Evolutionary conservation across 2,888 invertebrate genomes (phyloP), one percentile per base, ranked within the genome.

Genomic region (Athalia circularis): DNA sequence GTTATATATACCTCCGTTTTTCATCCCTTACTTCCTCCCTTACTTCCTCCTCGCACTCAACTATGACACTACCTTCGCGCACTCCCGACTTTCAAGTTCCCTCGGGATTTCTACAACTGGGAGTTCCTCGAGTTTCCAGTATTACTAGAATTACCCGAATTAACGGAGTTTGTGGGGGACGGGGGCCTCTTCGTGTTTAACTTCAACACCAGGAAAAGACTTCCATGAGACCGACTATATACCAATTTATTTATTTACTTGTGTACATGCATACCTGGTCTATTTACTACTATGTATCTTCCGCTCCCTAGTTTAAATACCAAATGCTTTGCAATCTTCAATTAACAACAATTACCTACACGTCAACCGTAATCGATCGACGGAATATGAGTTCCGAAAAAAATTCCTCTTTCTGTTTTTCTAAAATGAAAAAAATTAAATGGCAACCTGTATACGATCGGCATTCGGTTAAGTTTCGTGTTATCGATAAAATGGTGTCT

Each of bases 61-160:
- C 3, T 43, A 43, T 15, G 11, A n/a, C 15, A 7, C 65, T 64
- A 9, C 9, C 64, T 45, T 5, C 47, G 0, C 67, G n/a, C 50
- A 7, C 70, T 29, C 29, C 29, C 29, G 29, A 29, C 29, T 29
- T 29, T 29, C 29, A 29, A 54, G n/a, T 68, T 54, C 70, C 52
- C 57, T 70, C 70, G 70, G 54, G 70, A 70, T 52, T 68, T 52
- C 29, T 2, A 29, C 29, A 29, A 29, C 29, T 15, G 52, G 54
- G 54, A 68, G 72, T 72, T 59, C 45, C 8, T 15, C 72, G 72
- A 57, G 59, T 72, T 72, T 57, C 59, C 47, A 59, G 7, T 47
- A 59, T 72, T 59, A 72, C 59, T 72, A 45, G 59, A 72, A 72
- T 59, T 72, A 72, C 59, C 15, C 72, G 59, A 59, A 72, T 72